Percentiles rank a stretch among this genome's conserved stretches.
phyloP scores from a whole-genome alignment of 2,888 invertebrate species.

The Drosophila melanosoma region DNA sequence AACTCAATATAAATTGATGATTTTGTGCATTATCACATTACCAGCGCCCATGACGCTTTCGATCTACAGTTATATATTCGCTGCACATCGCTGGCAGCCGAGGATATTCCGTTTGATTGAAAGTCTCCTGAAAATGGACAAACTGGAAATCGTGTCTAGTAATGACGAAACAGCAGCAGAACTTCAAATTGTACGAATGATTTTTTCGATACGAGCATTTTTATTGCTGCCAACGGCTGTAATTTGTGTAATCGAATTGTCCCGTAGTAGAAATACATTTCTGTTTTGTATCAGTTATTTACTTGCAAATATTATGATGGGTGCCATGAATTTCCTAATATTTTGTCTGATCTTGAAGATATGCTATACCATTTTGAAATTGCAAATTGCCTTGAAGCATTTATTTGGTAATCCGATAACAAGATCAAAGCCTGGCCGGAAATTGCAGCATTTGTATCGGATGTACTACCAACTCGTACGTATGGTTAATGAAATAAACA shows the following conservation, averaged over 20 bases:
- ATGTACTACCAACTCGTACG: slow-evolving; percentile 20
- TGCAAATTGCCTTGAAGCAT: slow-evolving; percentile 7
- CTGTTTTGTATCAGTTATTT: no score
- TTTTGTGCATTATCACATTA: not conserved
- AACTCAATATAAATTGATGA: slow-evolving; percentile 3
- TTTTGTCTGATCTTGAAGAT: slow-evolving; percentile 18
- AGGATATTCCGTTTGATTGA: slow-evolving; percentile 12
- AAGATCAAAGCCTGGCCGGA: not conserved
- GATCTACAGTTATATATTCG: not conserved
- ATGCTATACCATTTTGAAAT: not conserved
- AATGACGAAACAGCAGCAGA: not conserved
- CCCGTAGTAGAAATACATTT: no score
- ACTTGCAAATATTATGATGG: fast-evolving
- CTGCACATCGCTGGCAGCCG: slow-evolving; percentile 6
- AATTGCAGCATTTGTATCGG: not conserved
- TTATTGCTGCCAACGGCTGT: not conserved
- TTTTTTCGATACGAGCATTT: not conserved
- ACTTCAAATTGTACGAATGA: not conserved
- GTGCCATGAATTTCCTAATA: not conserved
- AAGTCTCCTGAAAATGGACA: slow-evolving; percentile 4
- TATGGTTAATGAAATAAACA: slow-evolving; percentile 11
- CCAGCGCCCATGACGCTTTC: not conserved
- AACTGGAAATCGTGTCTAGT: not conserved
- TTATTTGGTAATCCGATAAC: not conserved
- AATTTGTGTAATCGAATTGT: fast-evolving